Evolutionary conservation across 2,888 invertebrate species (phyloP), one percentile per base, ranked within the genome.

Genomic region (Drosophila testacea): DNA sequence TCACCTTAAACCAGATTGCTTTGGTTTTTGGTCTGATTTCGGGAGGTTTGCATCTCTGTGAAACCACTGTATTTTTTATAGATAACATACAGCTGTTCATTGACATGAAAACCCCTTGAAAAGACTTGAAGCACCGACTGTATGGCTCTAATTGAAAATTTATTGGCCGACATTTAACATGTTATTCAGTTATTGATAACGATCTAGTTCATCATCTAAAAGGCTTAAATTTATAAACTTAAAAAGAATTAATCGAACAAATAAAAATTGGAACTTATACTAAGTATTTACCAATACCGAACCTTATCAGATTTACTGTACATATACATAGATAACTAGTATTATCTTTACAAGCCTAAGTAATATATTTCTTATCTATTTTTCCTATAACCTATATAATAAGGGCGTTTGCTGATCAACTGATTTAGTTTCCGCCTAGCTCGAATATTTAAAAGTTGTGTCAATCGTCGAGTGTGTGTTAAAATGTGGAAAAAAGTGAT

Each of bases 401-500:
- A 5, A 36, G 3, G 5, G 48, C 36, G 22, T 11, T 48, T 6
- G 4, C 6, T 11, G 11, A 6, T 38, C 6, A 30, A 38, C 2
- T 6, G 0, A 6, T 0, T 51, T 22, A 63, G 63, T 63, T 27
- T 11, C 9, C 16, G 10, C 13, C 6, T 1, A 9, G 10, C 27
- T 61, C 10, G n/a, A 36, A 11, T 6, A 55, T 36, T 46, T 4
- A 22, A 1, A 39, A 16, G 52, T 48, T 22, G 42, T 13, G 13
- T 6, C 4, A 5, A 6, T 7, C 10, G 16, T 6, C 6, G 4
- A 7, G n/a, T 9, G 11, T 22, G 22, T 22, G 64, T 46, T 4
- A 56, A 70, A 67, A 90, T 90, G 90, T 82, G 65, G 72, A 75
- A 47, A 48, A 79, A 82, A 60, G 10, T 72, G 1, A 59, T 71